phyloP scores from a whole-genome alignment of 2,888 invertebrate species.

The Gonocerus acuteangulatus region DNA sequence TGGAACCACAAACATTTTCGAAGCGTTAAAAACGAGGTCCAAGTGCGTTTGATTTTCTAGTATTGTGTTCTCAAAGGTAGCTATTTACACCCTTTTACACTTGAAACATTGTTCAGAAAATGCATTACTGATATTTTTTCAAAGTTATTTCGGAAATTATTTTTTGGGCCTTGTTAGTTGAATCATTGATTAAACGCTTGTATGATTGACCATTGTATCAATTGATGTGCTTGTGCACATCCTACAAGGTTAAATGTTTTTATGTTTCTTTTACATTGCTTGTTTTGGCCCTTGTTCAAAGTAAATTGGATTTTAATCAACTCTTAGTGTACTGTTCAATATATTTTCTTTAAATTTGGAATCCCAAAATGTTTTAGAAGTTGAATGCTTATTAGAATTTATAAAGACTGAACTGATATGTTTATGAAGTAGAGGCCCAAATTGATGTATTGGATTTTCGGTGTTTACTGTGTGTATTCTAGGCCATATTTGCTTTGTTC shows the following conservation, averaged over 20 bases:
- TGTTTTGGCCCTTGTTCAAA: not conserved
- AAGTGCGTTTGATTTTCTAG: constrained; percentile 5
- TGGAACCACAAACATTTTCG: not conserved
- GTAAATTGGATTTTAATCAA: not conserved
- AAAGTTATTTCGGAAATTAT: no score
- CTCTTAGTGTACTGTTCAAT: not conserved
- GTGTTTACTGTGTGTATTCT: constrained; percentile 3
- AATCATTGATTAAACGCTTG: not conserved
- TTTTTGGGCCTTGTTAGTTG: constrained; percentile 14
- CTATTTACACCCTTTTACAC: no score
- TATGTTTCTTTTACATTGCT: constrained; percentile 12
- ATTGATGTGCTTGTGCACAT: constrained; percentile 12
- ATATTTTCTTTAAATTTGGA: constrained; percentile 11
- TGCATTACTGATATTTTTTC: no score
- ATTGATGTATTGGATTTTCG: constrained; percentile 15
- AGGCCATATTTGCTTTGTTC: constrained; percentile 7
- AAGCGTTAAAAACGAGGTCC: constrained; percentile 16
- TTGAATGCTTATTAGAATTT: constrained; percentile 25
- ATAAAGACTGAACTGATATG: constrained; percentile 25
- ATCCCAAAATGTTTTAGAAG: constrained; percentile 8
- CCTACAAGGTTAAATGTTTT: constrained; percentile 18
- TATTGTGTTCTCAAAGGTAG: not conserved
- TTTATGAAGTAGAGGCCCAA: constrained; percentile 21
- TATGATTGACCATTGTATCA: constrained; percentile 19
- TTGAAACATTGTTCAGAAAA: no score